A percentile compares a stretch with the other conserved stretches of the same genome.
These are phyloP conservation scores for Zaprionus inermis DNA, from an alignment of 1,140 invertebrate genomes.

Conservation along the genomic window DNA sequence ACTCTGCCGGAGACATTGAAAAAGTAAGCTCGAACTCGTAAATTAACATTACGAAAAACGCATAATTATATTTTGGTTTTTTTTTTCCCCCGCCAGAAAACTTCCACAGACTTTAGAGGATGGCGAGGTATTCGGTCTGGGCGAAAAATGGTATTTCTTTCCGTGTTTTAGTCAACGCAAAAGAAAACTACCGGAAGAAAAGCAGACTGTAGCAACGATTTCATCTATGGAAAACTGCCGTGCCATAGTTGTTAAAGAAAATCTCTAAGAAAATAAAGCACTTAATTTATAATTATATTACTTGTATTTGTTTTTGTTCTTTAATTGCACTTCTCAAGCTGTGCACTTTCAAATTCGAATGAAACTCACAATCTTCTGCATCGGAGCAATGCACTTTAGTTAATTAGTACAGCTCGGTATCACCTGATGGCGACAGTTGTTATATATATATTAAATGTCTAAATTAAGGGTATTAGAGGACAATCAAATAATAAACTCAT, in stretches of 20 bases:
- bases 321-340: slow-evolving; percentile 8
- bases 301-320: slow-evolving; percentile 11
- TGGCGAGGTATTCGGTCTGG: slow-evolving; percentile 86
- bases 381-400: background rate
- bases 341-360: background rate
- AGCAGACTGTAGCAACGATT: slow-evolving; percentile 12
- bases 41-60: no score
- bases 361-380: background rate
- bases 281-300: slow-evolving; percentile 30
- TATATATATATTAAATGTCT: background rate
- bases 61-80: no score
- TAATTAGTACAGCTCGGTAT: slow-evolving; percentile 2
- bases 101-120: slow-evolving; percentile 86
- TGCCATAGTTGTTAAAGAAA: slow-evolving; percentile 9
- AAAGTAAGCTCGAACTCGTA: slow-evolving; percentile 76
- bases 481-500: slow-evolving; percentile 19
- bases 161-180: slow-evolving; percentile 48
- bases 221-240: slow-evolving; percentile 15
- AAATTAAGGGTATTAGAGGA: slow-evolving; percentile 1
- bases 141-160: slow-evolving; percentile 83
- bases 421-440: background rate
- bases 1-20: slow-evolving; percentile 87
- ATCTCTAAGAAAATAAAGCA: slow-evolving; percentile 34
- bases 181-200: slow-evolving; percentile 14
- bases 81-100: no score